Percentiles rank a stretch among this genome's conserved stretches.
These are phyloP conservation scores for Macrosiphum euphorbiae DNA, from an alignment of 2,888 invertebrate species.

Conservation along the genomic window DNA sequence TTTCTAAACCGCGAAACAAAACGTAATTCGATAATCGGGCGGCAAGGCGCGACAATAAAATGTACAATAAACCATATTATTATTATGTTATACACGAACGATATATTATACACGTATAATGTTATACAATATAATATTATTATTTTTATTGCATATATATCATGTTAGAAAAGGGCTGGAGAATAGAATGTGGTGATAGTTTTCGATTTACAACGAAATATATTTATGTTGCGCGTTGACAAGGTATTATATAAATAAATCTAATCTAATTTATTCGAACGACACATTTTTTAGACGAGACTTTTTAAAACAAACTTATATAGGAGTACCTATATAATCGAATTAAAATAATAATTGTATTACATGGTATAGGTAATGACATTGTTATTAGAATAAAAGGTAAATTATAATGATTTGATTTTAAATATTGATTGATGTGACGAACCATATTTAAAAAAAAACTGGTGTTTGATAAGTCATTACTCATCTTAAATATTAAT, in stretches of 20 bases:
- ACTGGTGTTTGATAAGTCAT: background rate
- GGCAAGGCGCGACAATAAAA: background rate
- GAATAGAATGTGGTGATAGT: background rate
- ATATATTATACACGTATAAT: constrained; percentile 9
- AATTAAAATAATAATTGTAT: background rate
- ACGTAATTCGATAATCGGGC: constrained; percentile 3
- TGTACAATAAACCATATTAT: constrained; percentile 22
- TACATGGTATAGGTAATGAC: background rate
- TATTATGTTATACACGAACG: constrained; percentile 13
- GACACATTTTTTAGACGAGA: background rate
- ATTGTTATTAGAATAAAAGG: background rate
- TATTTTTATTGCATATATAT: background rate
- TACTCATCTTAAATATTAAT: background rate
- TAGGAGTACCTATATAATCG: background rate
- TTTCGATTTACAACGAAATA: background rate
- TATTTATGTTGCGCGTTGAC: background rate
- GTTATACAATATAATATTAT: background rate
- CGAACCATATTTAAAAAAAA: background rate
- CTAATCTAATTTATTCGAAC: background rate
- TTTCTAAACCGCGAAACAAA: background rate
- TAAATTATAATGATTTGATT: background rate
- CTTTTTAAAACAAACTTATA: background rate
- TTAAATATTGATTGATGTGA: background rate
- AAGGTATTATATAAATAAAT: background rate
- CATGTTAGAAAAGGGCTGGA: background rate